Evolutionary conservation across 2,797 vertebrate genomes (phyloP).

Genomic region (Chaetodon trifasciatus): DNA sequence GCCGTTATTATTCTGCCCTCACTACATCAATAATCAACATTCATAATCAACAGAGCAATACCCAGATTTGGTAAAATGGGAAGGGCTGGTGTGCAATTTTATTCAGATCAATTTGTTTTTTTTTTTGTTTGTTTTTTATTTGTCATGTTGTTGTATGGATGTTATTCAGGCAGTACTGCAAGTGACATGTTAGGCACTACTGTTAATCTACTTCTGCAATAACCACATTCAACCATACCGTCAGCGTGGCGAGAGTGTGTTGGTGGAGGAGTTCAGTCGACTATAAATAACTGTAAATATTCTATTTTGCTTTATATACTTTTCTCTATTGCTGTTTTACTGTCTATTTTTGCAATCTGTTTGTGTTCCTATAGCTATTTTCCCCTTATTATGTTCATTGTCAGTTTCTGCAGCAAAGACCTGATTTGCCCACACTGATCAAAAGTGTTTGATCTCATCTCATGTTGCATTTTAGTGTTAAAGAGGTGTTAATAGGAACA

Average conservation of each 20-base stretch:
- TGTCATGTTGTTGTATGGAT: background rate
- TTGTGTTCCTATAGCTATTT: background rate
- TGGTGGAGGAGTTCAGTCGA: no score
- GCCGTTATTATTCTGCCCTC: constrained; percentile 45
- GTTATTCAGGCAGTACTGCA: background rate
- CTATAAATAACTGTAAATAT: background rate
- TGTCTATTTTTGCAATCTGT: background rate
- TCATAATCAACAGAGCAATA: constrained; percentile 38
- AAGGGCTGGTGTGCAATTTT: background rate
- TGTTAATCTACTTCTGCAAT: background rate
- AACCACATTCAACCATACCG: background rate
- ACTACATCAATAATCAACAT: constrained; percentile 48
- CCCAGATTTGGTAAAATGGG: background rate
- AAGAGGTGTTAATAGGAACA: constrained; percentile 34
- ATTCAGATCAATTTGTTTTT: background rate
- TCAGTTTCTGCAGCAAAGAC: constrained; percentile 13
- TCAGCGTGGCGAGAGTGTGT: background rate
- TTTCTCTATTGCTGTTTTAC: background rate
- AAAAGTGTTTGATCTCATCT: constrained; percentile 32
- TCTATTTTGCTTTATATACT: background rate
- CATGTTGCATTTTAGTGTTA: constrained; percentile 16
- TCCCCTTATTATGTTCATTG: background rate
- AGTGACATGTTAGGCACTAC: background rate
- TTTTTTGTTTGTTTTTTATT: background rate
- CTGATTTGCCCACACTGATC: constrained; percentile 27